Base-by-base conservation (phyloP, 2,113 vertebrate species). In the Melanerpes aurifrons region DNA sequence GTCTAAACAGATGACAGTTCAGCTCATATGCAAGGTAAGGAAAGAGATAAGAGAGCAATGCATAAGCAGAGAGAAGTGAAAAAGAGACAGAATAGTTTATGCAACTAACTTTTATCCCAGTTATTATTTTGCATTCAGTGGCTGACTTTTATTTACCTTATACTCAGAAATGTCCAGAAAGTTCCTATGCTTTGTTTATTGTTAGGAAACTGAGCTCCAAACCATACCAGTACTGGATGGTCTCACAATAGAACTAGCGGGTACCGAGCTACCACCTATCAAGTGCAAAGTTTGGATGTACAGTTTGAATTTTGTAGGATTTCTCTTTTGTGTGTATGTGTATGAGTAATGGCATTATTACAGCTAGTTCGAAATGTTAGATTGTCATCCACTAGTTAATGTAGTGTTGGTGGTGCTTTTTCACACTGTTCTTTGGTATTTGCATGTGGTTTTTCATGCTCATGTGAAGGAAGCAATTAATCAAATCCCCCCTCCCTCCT, bases 401-500 rank as follows among this genome's bases (percentile, higher is more conserved):
- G 40, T 35, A 47, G 40, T 56, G 48, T 71, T 76, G n/a, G 69
- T 87, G 63, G 66, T 90, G 71, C 56, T 82, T 79, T 93, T 87
- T 84, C 47, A 76, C 47, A 43, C 47, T 24, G 48, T 90, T 87
- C 47, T 59, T 63, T 32, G 61, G 11, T 71, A 82, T 93, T 90
- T 92, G 20, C 62, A 26, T 89, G 67, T 82, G 54, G 8, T 6
- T 85, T 85, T 93, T 87, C 50, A 43, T 64, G 32, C 43, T 91
- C 69, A 50, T 35, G 83, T 86, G 67, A 93, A 91, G 67, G 81
- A 78, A 93, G 67, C 63, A 93, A 86, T 92, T 86, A 82, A 82
- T 86, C 70, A 75, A 69, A 76, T 91, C 62, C 19, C 56, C 24
- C 32, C 24, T 93, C 58, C 25, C 66, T 74, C 66, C 35, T 88